Evolutionary conservation across 2,797 vertebrate genomes (phyloP).

Genomic region (Oryzias dopingdopingensis): DNA sequence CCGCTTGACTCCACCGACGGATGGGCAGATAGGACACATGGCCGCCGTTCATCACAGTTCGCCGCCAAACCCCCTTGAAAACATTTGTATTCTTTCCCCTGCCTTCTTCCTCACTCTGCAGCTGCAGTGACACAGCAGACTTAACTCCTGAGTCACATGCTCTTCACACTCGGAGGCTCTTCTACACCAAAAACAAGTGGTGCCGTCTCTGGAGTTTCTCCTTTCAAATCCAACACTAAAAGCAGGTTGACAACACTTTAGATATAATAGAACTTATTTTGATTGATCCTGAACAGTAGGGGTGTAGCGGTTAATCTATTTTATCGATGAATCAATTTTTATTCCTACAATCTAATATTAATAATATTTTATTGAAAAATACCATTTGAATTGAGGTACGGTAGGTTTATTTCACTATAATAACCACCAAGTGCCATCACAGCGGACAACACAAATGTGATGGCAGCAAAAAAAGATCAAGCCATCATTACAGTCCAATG

Average conservation of each 20-base stretch:
- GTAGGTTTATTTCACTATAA: no score
- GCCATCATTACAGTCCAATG: no score
- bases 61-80: constrained; percentile 45
- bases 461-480: no score
- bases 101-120: constrained; percentile 38
- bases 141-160: constrained; percentile 58
- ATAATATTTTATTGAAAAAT: no score
- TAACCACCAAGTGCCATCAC: no score
- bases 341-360: no score
- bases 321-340: no score
- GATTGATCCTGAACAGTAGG: no score
- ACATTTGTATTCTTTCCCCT: constrained; percentile 38
- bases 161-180: constrained; percentile 12
- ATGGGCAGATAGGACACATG: constrained; percentile 59
- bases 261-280: not conserved
- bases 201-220: not conserved
- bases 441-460: no score
- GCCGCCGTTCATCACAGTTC: constrained; percentile 36
- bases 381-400: no score
- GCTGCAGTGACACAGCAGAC: constrained; percentile 62
- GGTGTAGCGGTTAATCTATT: no score
- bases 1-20: constrained; percentile 41
- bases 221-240: not conserved
- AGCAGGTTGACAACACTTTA: not conserved
- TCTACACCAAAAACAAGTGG: constrained; percentile 7